phyloP scores from a whole-genome alignment of 2,113 vertebrate genomes.

The Amphiprion ocellaris region DNA sequence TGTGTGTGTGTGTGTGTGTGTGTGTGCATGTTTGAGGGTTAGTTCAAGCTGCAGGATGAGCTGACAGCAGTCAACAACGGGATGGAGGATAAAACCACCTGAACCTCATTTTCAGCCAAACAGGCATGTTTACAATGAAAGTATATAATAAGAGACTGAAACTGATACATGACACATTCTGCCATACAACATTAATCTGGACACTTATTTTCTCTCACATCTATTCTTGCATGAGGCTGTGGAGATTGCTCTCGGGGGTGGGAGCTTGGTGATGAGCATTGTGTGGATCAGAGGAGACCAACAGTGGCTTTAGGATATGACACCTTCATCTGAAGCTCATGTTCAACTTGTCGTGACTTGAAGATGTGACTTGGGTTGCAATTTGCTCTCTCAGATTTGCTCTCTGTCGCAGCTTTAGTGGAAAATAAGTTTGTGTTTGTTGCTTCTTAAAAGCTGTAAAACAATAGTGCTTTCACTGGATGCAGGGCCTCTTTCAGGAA shows the following conservation, averaged over 20 bases:
- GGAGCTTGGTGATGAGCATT: slow-evolving; percentile 36
- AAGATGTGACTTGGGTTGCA: slow-evolving; percentile 47
- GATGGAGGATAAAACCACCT: slow-evolving; percentile 6
- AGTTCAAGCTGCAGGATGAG: slow-evolving; percentile 4
- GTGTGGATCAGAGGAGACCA: slow-evolving; percentile 40
- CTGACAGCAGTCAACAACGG: not conserved
- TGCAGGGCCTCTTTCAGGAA: slow-evolving; percentile 10
- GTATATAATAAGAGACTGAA: not conserved
- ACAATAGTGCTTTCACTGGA: not conserved
- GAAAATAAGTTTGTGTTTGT: slow-evolving; percentile 6
- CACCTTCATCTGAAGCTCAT: slow-evolving; percentile 21
- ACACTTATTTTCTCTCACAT: slow-evolving; percentile 24
- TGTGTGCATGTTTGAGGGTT: slow-evolving; percentile 21
- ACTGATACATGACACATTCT: not conserved
- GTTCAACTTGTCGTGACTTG: slow-evolving; percentile 50
- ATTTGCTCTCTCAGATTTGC: slow-evolving; percentile 39
- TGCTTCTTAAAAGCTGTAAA: not conserved
- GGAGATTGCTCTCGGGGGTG: not conserved
- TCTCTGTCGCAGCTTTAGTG: not conserved
- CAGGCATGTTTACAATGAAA: no score
- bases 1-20: slow-evolving; percentile 32
- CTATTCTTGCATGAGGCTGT: not conserved
- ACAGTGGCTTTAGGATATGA: slow-evolving; percentile 34
- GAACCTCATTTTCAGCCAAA: not conserved
- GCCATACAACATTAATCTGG: not conserved